Evolutionary conservation across 2,797 vertebrate genomes (phyloP), one percentile per base, ranked within the genome.

Genomic region (Arrhamphus sclerolepis): DNA sequence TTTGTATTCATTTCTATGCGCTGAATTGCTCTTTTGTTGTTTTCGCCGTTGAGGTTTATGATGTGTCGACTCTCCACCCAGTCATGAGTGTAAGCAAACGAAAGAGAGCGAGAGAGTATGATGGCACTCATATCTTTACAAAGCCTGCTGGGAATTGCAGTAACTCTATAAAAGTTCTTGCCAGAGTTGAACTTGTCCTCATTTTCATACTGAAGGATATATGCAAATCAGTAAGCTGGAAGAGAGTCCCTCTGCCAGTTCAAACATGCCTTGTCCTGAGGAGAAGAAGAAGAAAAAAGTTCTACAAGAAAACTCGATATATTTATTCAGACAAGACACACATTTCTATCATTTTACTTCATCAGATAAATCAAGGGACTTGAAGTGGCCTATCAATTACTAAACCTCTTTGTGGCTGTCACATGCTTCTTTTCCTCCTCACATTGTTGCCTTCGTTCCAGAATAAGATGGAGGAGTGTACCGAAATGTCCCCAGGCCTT

Each of bases 381-480:
- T 38, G 11, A 13, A 38, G 34, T 38, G 34, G 13, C 14, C 34
- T 13, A 38, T 4, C 34, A 38, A 13, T 3, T 38, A 38, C 34
- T 38, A 38, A 38, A 38, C 31, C 34, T 38, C 3, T 38, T 38
- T 38, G 13, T 3, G 2, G 31, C 31, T 11, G 31, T 31, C 29
- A 31, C 29, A 28, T 31, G 29, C 29, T 31, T 31, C 7, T 31
- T 31, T 31, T 34, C 31, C 31, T 34, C 10, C 31, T 34, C 10
- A 34, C 11, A 34, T 34, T 34, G 59, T 18, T 56, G 39, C 75
- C 26, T 66, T 52, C 49, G 26, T 58, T 47, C 46, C 88, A 95
- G 95, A 91, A 89, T 75, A 96, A 96, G 86, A 91, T 94, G 82
- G 95, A 95, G 77, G 94, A 95, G 31, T 91, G 94, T 83, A 85